These are phyloP conservation scores for Chelonus insularis DNA, from an alignment of 1,140 invertebrate species.

Conservation along the genomic window DNA sequence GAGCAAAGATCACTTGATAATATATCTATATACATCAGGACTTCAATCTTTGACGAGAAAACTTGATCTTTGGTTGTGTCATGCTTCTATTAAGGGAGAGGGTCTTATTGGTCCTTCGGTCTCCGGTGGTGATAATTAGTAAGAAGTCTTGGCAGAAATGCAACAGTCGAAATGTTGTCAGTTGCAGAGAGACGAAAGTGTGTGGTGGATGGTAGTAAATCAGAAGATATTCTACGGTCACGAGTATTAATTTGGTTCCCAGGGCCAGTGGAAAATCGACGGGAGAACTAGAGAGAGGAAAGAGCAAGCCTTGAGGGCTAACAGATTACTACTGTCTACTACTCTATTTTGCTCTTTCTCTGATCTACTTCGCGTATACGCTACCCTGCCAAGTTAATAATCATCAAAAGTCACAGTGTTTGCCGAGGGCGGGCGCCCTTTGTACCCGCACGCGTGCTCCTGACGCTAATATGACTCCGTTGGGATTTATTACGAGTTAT, in stretches of 20 bases:
- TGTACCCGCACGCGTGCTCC: conserved; percentile 57
- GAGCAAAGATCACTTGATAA: no score
- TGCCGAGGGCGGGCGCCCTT: conserved; percentile 56
- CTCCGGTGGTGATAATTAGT: conserved; percentile 9
- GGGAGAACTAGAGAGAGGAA: conserved; percentile 31
- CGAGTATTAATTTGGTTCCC: conserved; percentile 61
- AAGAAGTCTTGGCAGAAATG: neutral
- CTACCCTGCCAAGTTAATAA: conserved; percentile 59
- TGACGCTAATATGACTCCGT: conserved; percentile 60
- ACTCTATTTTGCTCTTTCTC: conserved; percentile 24
- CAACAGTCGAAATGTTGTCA: conserved; percentile 12
- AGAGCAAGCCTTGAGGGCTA: conserved; percentile 48
- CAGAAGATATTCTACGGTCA: conserved; percentile 50
- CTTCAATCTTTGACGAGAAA: no score
- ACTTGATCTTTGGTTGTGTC: no score
- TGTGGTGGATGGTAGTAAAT: conserved; percentile 38
- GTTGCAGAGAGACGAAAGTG: conserved; percentile 3
- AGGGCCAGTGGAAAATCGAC: conserved; percentile 40
- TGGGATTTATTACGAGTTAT: conserved; percentile 60
- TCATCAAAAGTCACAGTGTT: conserved; percentile 62
- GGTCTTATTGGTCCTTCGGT: no score
- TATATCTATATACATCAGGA: no score
- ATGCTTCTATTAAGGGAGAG: no score
- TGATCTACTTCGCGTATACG: conserved; percentile 37
- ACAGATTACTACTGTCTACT: conserved; percentile 55